Base-by-base conservation (phyloP, 2,797 vertebrate species). In the Smutsia gigantea region DNA sequence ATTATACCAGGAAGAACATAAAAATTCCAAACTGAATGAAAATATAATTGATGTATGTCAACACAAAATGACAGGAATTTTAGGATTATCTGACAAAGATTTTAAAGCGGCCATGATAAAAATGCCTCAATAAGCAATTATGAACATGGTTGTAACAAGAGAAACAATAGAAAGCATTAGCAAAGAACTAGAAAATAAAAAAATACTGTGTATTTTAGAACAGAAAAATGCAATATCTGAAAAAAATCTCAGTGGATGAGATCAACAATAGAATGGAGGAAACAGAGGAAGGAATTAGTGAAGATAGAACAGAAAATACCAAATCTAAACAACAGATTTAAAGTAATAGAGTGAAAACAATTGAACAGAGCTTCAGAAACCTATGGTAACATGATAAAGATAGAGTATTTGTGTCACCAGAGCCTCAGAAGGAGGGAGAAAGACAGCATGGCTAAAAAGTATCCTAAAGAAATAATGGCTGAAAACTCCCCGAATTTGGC, bases 11-110 rank as follows among this genome's bases (percentile, higher is more conserved):
- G n/a, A 82, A 86, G n/a, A 96, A 63, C 23, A 83, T 61, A 96
- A 93, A 82, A 17, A 74, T n/a, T 46, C 59, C 27, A 78, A 74
- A 88, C 31, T 3, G 51, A 93, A 87, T 91, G 46, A 93, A 95
- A 82, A 82, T 37, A n/a, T 21, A 75, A 74, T 86, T 34, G 69
- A 63, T 71, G 23, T 5, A 71, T 53, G 9, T 78, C 72, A 81
- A 77, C 55, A 84, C 17, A 64, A 72, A 17, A 89, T 59, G 21
- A 82, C 4, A 59, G 31, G 78, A 66, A 84, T 74, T 66, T 95
- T 78, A 71, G 37, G 77, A 55, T 82, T 64, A 49, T 53, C 27
- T 85, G 59, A 63, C 29, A 81, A 96, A n/a, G 34, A 75, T 23
- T 92, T 82, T 68, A 42, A 92, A 87, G 37, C 25, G 79, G 15